phyloP scores from a whole-genome alignment of 2,797 vertebrate genomes.

The Cyclura pinguis region DNA sequence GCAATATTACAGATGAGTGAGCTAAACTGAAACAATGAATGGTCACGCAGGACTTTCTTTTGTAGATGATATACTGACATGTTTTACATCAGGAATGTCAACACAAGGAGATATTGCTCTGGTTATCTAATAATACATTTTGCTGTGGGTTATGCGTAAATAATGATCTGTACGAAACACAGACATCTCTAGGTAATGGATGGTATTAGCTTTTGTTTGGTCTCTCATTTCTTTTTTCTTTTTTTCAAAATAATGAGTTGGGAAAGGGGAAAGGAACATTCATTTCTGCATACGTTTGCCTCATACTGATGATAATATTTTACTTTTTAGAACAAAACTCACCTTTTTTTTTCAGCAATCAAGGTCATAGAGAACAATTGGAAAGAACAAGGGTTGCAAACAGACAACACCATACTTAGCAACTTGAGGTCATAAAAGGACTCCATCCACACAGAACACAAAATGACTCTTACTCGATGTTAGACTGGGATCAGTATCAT shows the following conservation, averaged over 20 bases:
- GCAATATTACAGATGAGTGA: neutral
- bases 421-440: neutral
- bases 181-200: constrained; percentile 4
- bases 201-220: constrained; percentile 1
- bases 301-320: neutral
- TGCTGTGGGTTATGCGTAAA: neutral
- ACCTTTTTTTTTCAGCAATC: neutral
- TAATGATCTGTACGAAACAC: constrained; percentile 4
- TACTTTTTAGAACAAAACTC: neutral
- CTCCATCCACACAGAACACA: neutral
- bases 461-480: too few relatives aligned
- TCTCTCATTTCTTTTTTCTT: neutral
- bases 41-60: neutral
- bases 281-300: neutral
- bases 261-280: neutral
- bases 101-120: neutral
- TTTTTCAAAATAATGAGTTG: neutral
- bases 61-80: neutral
- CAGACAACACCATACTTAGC: neutral
- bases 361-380: neutral
- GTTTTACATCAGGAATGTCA: neutral
- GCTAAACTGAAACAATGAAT: constrained; percentile 6
- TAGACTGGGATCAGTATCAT: neutral
- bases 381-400: neutral
- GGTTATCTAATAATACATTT: neutral